Conservation (phyloP, 2,888 invertebrate species). For the Orthosia cruda region DNA sequence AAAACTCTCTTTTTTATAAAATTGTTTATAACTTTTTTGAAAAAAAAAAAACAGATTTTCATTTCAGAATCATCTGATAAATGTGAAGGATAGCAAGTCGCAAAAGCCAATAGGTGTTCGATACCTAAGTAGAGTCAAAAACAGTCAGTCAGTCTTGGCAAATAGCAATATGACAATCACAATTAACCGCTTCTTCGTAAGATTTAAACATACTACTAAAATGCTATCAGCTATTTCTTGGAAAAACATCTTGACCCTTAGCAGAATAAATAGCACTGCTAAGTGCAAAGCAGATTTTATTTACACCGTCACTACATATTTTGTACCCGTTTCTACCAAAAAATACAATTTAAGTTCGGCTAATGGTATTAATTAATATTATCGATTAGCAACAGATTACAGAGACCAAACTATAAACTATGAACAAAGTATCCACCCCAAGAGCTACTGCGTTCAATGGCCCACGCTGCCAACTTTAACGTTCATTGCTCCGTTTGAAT, state of each 20-base stretch:
- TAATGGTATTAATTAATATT: background rate
- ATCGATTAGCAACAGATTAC: conserved; percentile 16
- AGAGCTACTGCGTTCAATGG: conserved; percentile 34
- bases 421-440: conserved; percentile 30
- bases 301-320: too few species aligned
- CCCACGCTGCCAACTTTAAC: conserved; percentile 36
- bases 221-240: background rate
- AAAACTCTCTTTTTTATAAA: too few species aligned
- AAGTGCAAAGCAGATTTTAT: too few species aligned
- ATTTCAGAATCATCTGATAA: too few species aligned
- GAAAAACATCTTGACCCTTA: background rate
- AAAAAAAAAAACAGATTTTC: too few species aligned
- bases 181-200: background rate
- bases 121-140: background rate
- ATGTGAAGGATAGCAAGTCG: too few species aligned
- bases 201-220: background rate
- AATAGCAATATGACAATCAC: background rate
- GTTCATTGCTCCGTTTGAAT: conserved; percentile 48
- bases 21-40: too few species aligned
- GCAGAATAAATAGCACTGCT: background rate
- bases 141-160: background rate
- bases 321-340: background rate
- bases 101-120: too few species aligned
- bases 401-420: conserved; percentile 9
- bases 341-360: background rate